Evolutionary conservation across 1,140 invertebrate genomes (phyloP), one percentile per base, ranked within the genome.

Genomic region (Saccostrea cuccullata): DNA sequence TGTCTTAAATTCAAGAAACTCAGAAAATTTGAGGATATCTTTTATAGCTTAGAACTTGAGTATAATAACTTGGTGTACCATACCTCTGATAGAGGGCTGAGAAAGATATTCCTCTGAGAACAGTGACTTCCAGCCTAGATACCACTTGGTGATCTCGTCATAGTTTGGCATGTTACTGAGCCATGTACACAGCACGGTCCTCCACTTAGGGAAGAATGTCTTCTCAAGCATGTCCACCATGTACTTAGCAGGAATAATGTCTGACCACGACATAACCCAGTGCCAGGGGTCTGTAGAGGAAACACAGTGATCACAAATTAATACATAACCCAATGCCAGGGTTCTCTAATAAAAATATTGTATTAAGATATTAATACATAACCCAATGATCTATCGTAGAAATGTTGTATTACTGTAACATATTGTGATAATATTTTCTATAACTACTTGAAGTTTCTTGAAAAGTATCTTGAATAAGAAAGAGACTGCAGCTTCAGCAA

Each of bases 131-230:
- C 98, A 99, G 20, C 97, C 97, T 55, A 96, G 96, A 93, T 98
- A 98, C 98, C 98, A 98, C 64, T 97, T 96, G 0, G 96, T 97
- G 0, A 98, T 97, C 95, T 98, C 97, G 26, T 97, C 96, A 93
- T 97, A 98, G 94, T 95, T 95, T 86, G 94, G 93, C 91, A 92
- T 96, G 92, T 97, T 97, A 93, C 97, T 97, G 0, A 98, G 94
- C 98, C 98, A 98, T 20, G 97, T 93, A 17, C 96, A 97, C 40
- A 98, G 94, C 3, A 95, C 93, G 88, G 97, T 97, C 64, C 98
- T 95, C 98, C 98, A 98, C 91, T 97, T 97, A 0, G 97, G 98
- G 91, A 98, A 98, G 95, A 98, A 98, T 89, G 96, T 96, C 92
- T 97, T 97, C 90, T 98, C 97, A 12, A 99, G 94, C 15, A 98